phyloP scores from a whole-genome alignment of 2,113 vertebrate genomes.

The Saguinus imperator region DNA sequence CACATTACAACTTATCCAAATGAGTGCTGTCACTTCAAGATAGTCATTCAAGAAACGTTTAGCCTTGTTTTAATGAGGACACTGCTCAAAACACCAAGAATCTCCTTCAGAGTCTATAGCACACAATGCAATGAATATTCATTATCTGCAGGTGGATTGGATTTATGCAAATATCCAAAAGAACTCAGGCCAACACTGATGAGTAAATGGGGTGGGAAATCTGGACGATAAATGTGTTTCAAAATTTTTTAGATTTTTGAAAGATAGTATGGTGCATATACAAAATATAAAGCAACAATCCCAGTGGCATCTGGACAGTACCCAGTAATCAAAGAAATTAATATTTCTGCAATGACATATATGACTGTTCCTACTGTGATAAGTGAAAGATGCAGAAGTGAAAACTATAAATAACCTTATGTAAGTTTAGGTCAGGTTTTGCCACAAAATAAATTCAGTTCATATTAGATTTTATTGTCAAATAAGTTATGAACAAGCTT shows the following conservation, averaged over 20 bases:
- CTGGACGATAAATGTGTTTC: slow-evolving; percentile 56
- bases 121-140: slow-evolving; percentile 67
- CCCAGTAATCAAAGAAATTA: slow-evolving; percentile 11
- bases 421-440: neutral
- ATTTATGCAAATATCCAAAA: slow-evolving; percentile 67
- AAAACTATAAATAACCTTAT: neutral
- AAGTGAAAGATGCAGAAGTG: neutral
- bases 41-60: neutral
- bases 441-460: neutral
- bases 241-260: slow-evolving; percentile 36
- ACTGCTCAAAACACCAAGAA: slow-evolving; percentile 52
- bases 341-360: slow-evolving; percentile 21
- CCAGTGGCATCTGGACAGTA: neutral
- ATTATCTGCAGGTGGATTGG: slow-evolving; percentile 72
- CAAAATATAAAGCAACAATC: slow-evolving; percentile 10
- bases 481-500: neutral
- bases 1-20: slow-evolving; percentile 1
- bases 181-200: slow-evolving; percentile 45
- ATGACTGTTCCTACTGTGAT: neutral
- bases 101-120: slow-evolving; percentile 39
- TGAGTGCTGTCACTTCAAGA: slow-evolving; percentile 18
- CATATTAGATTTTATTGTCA: neutral
- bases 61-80: slow-evolving; percentile 38
- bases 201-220: slow-evolving; percentile 53
- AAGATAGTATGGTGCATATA: slow-evolving; percentile 21